Conservation (phyloP, 2,113 vertebrate species). For the Nothoprocta pentlandii region DNA sequence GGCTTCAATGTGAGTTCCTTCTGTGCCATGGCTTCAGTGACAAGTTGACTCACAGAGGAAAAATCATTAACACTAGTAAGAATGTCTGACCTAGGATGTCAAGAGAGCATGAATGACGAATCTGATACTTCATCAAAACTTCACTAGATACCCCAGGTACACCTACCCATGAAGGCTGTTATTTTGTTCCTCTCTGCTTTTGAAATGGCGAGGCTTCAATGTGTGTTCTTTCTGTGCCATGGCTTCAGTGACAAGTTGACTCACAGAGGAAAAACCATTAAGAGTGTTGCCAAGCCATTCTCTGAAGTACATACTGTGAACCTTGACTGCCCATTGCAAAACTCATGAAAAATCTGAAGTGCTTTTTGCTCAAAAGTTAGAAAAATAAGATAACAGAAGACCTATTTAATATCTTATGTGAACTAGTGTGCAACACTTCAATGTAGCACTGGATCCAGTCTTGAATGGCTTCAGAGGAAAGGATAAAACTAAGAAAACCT, state of each 20-base stretch:
- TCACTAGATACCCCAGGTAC: too few relatives aligned
- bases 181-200: background rate
- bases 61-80: background rate
- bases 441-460: background rate
- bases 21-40: constrained; percentile 1
- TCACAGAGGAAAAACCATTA: constrained; percentile 21
- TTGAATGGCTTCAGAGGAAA: constrained; percentile 35
- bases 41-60: constrained; percentile 35
- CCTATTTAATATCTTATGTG: background rate
- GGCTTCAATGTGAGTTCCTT: background rate
- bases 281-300: constrained; percentile 20
- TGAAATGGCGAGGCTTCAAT: background rate
- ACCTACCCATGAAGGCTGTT: background rate
- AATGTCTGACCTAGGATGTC: too few relatives aligned
- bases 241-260: constrained; percentile 16
- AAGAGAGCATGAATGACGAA: too few relatives aligned
- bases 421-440: background rate
- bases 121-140: too few relatives aligned
- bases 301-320: constrained; percentile 15
- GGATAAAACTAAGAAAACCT: constrained; percentile 31
- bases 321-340: constrained; percentile 24
- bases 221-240: background rate
- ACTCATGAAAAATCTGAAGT: constrained; percentile 12
- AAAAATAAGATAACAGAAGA: constrained; percentile 42
- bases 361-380: background rate